phyloP scores from a whole-genome alignment of 2,113 vertebrate genomes.

The Entelurus aequoreus region DNA sequence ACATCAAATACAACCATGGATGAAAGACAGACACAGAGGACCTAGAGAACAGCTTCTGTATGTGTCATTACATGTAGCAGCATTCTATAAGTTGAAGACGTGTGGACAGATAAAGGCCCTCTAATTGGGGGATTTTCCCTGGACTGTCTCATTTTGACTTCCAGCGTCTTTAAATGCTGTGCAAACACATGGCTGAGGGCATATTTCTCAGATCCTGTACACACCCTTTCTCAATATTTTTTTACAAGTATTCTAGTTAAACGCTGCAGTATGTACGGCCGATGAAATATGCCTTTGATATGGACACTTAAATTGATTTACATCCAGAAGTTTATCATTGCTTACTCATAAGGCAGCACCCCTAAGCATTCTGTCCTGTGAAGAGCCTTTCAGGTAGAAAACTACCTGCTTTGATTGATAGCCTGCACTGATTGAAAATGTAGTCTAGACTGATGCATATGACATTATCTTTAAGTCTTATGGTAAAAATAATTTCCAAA shows the following conservation, averaged over 20 bases:
- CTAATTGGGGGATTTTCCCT: conserved; percentile 66
- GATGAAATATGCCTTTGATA: conserved; percentile 75
- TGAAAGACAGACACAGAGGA: conserved; percentile 52
- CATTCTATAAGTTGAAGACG: conserved; percentile 62
- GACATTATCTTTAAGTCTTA: conserved; percentile 21
- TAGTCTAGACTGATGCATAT: conserved; percentile 27
- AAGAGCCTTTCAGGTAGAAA: conserved; percentile 51
- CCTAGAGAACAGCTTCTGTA: conserved; percentile 58
- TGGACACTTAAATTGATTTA: conserved; percentile 71
- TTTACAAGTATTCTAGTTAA: conserved; percentile 66
- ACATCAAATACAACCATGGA: conserved; percentile 61
- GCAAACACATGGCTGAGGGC: conserved; percentile 69
- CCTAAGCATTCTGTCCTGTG: conserved; percentile 50
- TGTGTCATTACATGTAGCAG: conserved; percentile 62
- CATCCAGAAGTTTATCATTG: conserved; percentile 64
- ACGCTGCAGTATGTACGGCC: conserved; percentile 49
- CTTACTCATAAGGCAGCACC: conserved; percentile 60
- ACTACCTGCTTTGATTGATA: conserved; percentile 74
- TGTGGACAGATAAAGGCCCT: conserved; percentile 57
- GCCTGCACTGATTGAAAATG: conserved; percentile 37
- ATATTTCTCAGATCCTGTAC: conserved; percentile 60
- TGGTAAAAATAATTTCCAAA: too few relatives aligned
- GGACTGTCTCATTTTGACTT: conserved; percentile 72
- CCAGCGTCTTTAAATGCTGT: conserved; percentile 63
- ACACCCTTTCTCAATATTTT: conserved; percentile 49